phyloP scores from a whole-genome alignment of 2,888 invertebrate genomes.

The Pandemis corylana region DNA sequence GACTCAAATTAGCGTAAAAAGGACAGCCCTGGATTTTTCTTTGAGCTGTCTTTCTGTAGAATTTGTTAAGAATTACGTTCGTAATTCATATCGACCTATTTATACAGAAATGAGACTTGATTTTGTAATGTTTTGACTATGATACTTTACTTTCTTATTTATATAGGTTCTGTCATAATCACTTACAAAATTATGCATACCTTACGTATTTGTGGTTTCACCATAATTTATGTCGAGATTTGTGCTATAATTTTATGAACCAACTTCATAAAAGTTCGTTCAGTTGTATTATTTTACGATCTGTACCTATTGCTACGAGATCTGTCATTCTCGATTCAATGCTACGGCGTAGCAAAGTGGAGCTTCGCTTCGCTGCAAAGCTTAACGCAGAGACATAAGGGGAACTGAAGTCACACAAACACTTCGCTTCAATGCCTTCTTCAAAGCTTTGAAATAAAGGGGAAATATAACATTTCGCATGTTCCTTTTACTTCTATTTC shows the following conservation, averaged over 20 bases:
- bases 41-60: not conserved
- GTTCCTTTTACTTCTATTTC: too few species aligned
- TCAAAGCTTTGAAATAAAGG: not conserved
- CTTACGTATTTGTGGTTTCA: not conserved
- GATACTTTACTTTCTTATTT: too few species aligned
- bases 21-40: not conserved
- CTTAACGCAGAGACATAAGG: not conserved
- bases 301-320: not conserved
- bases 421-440: not conserved
- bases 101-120: too few species aligned
- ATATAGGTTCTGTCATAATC: too few species aligned
- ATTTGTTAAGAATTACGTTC: not conserved
- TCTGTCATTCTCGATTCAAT: not conserved
- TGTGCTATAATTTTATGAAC: not conserved
- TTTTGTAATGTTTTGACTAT: too few species aligned
- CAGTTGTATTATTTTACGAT: too few species aligned
- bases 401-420: not conserved
- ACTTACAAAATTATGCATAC: too few species aligned
- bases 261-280: too few species aligned
- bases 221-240: not conserved
- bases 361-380: not conserved
- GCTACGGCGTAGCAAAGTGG: conserved; percentile 16
- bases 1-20: conserved; percentile 5
- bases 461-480: not conserved
- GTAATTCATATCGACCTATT: not conserved